Evolutionary conservation across 2,113 vertebrate genomes (phyloP), one percentile per base, ranked within the genome.

Genomic region (Petromus typicus): DNA sequence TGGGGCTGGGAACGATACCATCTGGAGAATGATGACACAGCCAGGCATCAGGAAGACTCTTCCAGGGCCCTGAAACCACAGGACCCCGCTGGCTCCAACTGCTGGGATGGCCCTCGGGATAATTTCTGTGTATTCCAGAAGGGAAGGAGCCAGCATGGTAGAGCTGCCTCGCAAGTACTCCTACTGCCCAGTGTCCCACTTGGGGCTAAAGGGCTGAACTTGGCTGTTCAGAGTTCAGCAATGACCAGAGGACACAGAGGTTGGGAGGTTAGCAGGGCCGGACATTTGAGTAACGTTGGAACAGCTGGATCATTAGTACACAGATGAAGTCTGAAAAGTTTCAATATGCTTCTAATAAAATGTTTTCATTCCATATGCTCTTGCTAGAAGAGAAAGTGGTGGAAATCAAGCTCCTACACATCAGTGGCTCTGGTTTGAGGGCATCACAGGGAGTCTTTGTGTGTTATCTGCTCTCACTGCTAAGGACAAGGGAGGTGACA

Each of bases 281-380:
- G 83, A 34, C 45, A 66, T 82, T 43, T 69, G 80, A n/a, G 37
- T 69, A 91, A 86, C 48, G 67, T 37, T 7, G 22, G 32, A 17
- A 86, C 34, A 86, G 32, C 0, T 71, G 10, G 16, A 73, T 43
- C 51, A 54, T 45, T 43, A 37, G 23, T 91, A 59, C 32, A 57
- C 73, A 93, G 54, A 83, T 81, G 30, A 90, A 94, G 90, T 96
- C n/a, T 90, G 54, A 95, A 92, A 84, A 92, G n/a, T 73, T 94
- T 40, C 92, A 20, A 75, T 86, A 23, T 43, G 78, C 87, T 92
- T 87, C 64, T 83, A 71, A 43, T 90, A 43, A 84, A 88, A 91
- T n/a, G 43, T 51, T 81, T 93, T 81, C 11, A 61, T 59, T 73
- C 13, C 45, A 88, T 78, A 61, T 56, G 59, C 84, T 78, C 71